Evolutionary conservation across 2,113 vertebrate genomes (phyloP), one percentile per base, ranked within the genome.

Genomic region (Naja naja): DNA sequence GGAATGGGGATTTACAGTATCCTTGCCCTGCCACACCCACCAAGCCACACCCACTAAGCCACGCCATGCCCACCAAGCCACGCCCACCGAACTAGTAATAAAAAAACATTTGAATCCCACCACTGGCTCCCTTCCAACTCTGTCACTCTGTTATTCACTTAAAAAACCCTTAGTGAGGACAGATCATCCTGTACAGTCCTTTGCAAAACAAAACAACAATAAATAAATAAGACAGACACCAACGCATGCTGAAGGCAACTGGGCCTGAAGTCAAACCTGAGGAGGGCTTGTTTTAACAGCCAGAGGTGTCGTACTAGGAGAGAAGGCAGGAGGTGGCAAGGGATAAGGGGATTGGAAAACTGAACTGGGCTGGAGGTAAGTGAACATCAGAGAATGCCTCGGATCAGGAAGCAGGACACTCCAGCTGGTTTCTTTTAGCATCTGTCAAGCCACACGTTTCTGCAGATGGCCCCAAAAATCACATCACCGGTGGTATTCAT

Each of bases 401-500:
- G 4, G 43, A 89, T 91, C 64, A 60, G 14, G 86, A 91, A 55
- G 88, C 91, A 54, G 23, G 45, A 20, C 5, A 18, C 11, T 3
- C 64, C 52, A 90, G 90, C 87, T 94, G 88, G 25, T 89, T 95
- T 5, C 0, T 0, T 0, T 93, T 93, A 91, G 90, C 49, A 91
- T 89, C 88, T 93, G 39, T 89, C 4, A 5, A 94, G 43, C 55
- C 45, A 91, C 1, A 0, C 27, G 30, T 89, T 4, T 0, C 89
- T 0, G 0, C 92, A 94, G 93, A 91, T 74, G 91, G 69, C 90
- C 55, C 89, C 87, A n/a, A 94, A 93, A 88, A 0, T 6, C 4
- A 16, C 90, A 90, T 74, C 58, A 85, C 87, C n/a, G 27, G 52
- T 64, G 85, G 64, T 93, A 92, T 64, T 94, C 90, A 94, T 90